Base-by-base conservation (phyloP, 2,888 invertebrate species). In the Prostheceraeus crozeri region DNA sequence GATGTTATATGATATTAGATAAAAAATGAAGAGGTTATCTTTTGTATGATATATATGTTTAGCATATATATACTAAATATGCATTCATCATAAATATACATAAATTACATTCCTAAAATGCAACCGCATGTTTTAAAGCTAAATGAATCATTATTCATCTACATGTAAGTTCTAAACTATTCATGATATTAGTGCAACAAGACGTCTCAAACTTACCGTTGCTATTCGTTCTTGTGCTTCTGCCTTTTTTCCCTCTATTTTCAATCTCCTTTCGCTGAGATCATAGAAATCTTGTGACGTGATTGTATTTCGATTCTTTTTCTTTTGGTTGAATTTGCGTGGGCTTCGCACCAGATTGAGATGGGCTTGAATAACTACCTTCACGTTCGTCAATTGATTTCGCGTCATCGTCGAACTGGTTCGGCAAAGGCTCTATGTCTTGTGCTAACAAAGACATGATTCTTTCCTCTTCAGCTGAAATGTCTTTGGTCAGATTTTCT, bases 141-240 rank as follows among this genome's bases (percentile, higher is more conserved):
- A n/a, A n/a, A n/a, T n/a, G n/a, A n/a, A n/a, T n/a, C n/a, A n/a
- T n/a, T n/a, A n/a, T n/a, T n/a, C n/a, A n/a, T n/a, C n/a, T n/a
- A n/a, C n/a, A n/a, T n/a, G n/a, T n/a, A n/a, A n/a, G n/a, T n/a
- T n/a, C n/a, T n/a, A n/a, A n/a, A n/a, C n/a, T n/a, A n/a, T n/a
- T n/a, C n/a, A n/a, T n/a, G n/a, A n/a, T n/a, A n/a, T n/a, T n/a
- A n/a, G n/a, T n/a, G n/a, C n/a, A n/a, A n/a, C n/a, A n/a, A n/a
- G n/a, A n/a, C n/a, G n/a, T n/a, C n/a, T n/a, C 16, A 40, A 40
- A 40, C 40, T n/a, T 40, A 40, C 40, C 14, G 14, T 40, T 40
- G 40, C 40, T 16, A 40, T 40, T 40, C 40, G 14, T 40, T 40
- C 40, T 40, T 40, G 40, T 40, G 40, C 40, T 40, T 16, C 19